A percentile compares a stretch with the other conserved stretches of the same genome.
Conservation (phyloP, 1,140 invertebrate genomes). For the Cephus cinctus region DNA sequence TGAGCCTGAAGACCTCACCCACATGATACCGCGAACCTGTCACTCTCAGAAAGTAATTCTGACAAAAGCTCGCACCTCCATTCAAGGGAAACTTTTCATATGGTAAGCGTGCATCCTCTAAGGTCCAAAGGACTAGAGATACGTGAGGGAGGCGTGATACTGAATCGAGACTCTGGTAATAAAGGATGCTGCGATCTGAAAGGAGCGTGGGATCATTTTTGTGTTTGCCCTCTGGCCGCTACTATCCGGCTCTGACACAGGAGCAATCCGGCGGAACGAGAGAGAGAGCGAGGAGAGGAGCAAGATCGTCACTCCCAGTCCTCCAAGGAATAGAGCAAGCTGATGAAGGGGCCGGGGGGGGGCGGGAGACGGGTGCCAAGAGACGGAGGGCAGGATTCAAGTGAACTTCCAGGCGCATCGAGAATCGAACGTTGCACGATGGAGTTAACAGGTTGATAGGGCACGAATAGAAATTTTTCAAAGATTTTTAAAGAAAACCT, state of each 20-base stretch:
- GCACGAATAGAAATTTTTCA: too few species aligned
- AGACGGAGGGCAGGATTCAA: too few species aligned
- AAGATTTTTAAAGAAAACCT: too few species aligned
- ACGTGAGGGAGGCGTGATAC: conserved; percentile 38
- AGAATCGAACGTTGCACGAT: too few species aligned
- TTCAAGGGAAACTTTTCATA: conserved; percentile 26
- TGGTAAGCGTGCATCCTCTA: conserved; percentile 23
- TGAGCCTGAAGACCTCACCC: conserved; percentile 32
- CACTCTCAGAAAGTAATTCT: conserved; percentile 21
- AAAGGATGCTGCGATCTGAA: conserved; percentile 38
- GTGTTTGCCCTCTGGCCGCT: conserved; percentile 15
- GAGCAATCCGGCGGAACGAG: too few species aligned
- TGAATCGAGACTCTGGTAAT: conserved; percentile 40
- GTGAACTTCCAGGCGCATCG: too few species aligned
- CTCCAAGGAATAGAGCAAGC: too few species aligned
- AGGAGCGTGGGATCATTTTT: conserved; percentile 39
- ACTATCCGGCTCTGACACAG: too few species aligned
- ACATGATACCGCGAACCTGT: conserved; percentile 36
- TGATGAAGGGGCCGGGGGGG: too few species aligned
- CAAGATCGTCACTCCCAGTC: conserved; percentile 5
- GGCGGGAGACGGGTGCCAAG: too few species aligned
- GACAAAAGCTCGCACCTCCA: conserved; percentile 30
- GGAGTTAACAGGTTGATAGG: too few species aligned
- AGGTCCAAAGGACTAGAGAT: conserved; percentile 28
- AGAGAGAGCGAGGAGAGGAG: conserved; percentile 8